Percentiles rank a stretch among this genome's conserved stretches.
Evolutionary conservation across 2,888 invertebrate genomes (phyloP).

Genomic region (Drosophila birchii): DNA sequence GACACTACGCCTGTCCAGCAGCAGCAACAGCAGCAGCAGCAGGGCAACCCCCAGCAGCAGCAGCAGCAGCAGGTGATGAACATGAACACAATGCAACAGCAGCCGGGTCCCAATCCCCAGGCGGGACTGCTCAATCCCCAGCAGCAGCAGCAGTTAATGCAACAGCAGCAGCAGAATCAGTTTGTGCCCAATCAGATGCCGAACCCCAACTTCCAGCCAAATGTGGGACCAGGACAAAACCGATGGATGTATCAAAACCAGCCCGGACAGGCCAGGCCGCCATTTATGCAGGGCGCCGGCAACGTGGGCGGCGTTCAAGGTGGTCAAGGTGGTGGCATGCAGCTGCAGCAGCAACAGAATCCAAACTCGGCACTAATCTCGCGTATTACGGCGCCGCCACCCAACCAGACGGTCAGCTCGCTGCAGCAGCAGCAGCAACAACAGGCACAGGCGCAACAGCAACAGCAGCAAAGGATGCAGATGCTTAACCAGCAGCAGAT

Average conservation of each 20-base stretch:
- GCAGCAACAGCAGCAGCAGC: constrained; percentile 62
- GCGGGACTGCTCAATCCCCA: constrained; percentile 60
- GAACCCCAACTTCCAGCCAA: constrained; percentile 81
- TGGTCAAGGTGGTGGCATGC: constrained; percentile 52
- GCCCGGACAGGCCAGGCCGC: constrained; percentile 66
- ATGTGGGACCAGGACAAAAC: constrained; percentile 76
- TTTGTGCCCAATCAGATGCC: constrained; percentile 77
- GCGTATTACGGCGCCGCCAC: constrained; percentile 87
- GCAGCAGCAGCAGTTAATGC: constrained; percentile 70
- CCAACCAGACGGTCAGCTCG: constrained; percentile 80
- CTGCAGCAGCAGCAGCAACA: constrained; percentile 82
- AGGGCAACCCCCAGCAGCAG: constrained; percentile 66
- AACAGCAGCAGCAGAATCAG: constrained; percentile 71
- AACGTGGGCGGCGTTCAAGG: constrained; percentile 49
- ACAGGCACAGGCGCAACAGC: constrained; percentile 44
- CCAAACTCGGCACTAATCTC: constrained; percentile 87
- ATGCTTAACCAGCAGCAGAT: constrained; percentile 83
- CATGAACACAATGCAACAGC: constrained; percentile 72
- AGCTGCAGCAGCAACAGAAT: constrained; percentile 80
- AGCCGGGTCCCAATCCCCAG: constrained; percentile 52
- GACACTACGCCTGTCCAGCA: constrained; percentile 65
- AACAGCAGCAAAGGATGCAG: constrained; percentile 69
- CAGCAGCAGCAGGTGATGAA: constrained; percentile 76
- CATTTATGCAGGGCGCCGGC: constrained; percentile 69
- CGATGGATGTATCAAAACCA: constrained; percentile 82